Percentiles rank a stretch among this genome's conserved stretches.
Conservation (phyloP, 2,797 vertebrate species). For the Discoglossus pictus region DNA sequence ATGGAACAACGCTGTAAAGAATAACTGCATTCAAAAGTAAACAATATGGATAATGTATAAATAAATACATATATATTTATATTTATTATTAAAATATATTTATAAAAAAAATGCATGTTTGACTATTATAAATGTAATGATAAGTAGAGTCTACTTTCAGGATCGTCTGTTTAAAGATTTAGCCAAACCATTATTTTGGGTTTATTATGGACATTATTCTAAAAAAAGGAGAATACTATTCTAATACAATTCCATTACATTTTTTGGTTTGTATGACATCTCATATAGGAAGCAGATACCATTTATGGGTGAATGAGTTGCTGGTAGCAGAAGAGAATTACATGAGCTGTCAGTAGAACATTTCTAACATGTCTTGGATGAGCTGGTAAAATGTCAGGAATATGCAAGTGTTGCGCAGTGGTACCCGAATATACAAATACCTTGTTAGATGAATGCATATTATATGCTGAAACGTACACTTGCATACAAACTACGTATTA, state of each 20-base stretch:
- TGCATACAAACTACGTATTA: constrained; percentile 30
- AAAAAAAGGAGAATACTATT: constrained; percentile 12
- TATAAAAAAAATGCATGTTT: too few species aligned
- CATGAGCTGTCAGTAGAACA: constrained; percentile 26
- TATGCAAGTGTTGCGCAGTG: neutral
- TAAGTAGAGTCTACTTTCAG: too few species aligned
- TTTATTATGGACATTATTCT: constrained; percentile 2
- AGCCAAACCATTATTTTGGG: too few species aligned
- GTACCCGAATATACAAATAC: neutral
- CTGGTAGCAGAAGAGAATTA: constrained; percentile 22
- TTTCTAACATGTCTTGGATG: constrained; percentile 8
- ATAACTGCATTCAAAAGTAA: too few species aligned
- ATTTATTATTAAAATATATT: too few species aligned
- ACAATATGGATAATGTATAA: too few species aligned
- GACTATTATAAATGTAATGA: too few species aligned
- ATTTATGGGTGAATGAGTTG: constrained; percentile 37
- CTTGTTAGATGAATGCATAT: rapidly evolving
- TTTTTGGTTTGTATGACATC: constrained; percentile 44
- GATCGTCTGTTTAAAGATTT: too few species aligned
- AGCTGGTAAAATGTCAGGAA: neutral
- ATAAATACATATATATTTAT: too few species aligned
- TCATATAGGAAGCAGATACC: constrained; percentile 29
- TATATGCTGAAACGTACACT: constrained; percentile 4
- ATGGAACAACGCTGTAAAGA: too few species aligned
- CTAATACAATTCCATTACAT: constrained; percentile 37